Evolutionary conservation across 2,797 vertebrate species (phyloP).

Genomic region (Oreortyx pictus): DNA sequence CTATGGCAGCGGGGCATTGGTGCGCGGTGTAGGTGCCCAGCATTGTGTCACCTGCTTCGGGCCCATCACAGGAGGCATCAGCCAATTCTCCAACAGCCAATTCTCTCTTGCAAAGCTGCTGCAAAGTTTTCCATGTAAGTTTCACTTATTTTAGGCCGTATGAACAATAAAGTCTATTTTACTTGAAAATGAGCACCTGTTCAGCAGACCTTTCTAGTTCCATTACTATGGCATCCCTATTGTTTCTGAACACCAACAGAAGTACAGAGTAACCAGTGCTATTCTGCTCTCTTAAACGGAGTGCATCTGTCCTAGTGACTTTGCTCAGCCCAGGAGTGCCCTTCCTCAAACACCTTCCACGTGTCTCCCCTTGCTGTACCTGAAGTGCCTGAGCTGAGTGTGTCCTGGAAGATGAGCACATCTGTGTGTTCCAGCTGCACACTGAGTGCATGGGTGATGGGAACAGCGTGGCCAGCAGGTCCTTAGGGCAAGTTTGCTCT

Average conservation of each 20-base stretch:
- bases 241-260: not conserved
- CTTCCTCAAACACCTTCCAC: not conserved
- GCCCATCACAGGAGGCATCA: rapidly evolving
- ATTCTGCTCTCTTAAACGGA: not conserved
- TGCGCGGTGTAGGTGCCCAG: rapidly evolving
- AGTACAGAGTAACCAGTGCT: too few species aligned
- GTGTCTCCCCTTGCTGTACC: not conserved
- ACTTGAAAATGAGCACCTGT: not conserved
- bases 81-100: not conserved
- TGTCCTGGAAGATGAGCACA: not conserved
- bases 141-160: not conserved
- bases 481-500: not conserved
- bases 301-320: not conserved
- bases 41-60: not conserved
- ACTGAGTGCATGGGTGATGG: not conserved
- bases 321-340: not conserved
- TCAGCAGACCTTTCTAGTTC: not conserved
- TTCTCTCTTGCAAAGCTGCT: not conserved
- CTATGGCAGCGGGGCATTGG: not conserved
- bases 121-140: not conserved
- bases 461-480: not conserved
- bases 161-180: not conserved
- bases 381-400: not conserved
- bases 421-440: not conserved
- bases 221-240: too few species aligned